Conservation (phyloP, 64 coral and sea anemone genomes). For the Porites lutea region DNA sequence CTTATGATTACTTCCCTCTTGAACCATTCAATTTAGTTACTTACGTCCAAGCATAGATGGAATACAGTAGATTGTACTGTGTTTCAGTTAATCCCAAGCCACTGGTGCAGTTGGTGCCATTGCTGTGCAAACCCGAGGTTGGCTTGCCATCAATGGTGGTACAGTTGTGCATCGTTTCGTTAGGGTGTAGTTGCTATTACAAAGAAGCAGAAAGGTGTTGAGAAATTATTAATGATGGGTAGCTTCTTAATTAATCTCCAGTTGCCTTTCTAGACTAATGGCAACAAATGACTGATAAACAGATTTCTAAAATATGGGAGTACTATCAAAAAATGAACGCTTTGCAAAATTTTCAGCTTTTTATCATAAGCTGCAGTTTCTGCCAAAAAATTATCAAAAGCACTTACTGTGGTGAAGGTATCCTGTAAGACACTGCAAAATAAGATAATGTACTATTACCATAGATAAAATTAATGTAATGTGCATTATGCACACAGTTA, state of each 20-base stretch:
- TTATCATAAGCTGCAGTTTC: too few relatives aligned
- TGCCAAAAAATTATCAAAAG: not conserved
- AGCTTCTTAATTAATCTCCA: too few relatives aligned
- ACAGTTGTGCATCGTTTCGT: constrained; percentile 82
- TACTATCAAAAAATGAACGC: too few relatives aligned
- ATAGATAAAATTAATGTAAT: not conserved
- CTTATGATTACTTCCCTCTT: too few relatives aligned
- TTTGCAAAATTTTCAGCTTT: too few relatives aligned
- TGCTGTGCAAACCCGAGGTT: not conserved
- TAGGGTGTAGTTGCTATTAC: constrained; percentile 63
- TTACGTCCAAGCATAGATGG: constrained; percentile 98
- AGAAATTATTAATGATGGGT: too few relatives aligned
- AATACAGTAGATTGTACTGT: constrained; percentile 89
- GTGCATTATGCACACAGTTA: too few relatives aligned
- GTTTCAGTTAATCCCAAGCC: constrained; percentile 82
- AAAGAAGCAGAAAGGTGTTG: not conserved
- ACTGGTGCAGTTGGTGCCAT: constrained; percentile 68
- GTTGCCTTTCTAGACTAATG: too few relatives aligned
- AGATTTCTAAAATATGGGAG: too few relatives aligned
- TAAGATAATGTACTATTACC: constrained; percentile 1
- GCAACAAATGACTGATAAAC: too few relatives aligned
- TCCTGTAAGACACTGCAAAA: constrained; percentile 84
- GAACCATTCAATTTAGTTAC: not conserved
- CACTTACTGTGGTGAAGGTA: constrained; percentile 77
- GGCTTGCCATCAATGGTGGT: constrained; percentile 62